phyloP scores from a whole-genome alignment of 2,113 vertebrate species.

The Dipodomys stephensi region DNA sequence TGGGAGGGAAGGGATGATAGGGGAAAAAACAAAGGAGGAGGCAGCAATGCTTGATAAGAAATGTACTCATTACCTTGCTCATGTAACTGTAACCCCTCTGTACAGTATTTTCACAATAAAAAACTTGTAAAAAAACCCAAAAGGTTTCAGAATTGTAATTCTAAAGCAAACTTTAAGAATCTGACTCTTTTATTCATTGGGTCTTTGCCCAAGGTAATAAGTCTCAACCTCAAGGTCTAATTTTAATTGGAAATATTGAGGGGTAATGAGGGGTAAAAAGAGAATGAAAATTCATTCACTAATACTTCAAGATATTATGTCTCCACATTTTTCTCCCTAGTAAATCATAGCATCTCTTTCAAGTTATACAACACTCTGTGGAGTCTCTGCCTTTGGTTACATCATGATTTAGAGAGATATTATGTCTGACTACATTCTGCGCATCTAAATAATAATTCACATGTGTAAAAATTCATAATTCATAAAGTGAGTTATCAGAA shows the following conservation, averaged over 20 bases:
- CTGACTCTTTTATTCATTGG: slow-evolving; percentile 56
- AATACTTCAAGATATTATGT: slow-evolving; percentile 47
- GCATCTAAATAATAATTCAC: not conserved
- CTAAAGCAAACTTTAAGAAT: slow-evolving; percentile 56
- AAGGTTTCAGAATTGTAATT: not conserved
- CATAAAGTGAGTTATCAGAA: slow-evolving; percentile 8
- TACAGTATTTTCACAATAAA: no score
- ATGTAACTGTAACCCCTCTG: no score
- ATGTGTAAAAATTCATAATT: slow-evolving; percentile 31
- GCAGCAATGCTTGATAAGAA: no score
- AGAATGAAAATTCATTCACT: slow-evolving; percentile 58
- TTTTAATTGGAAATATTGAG: slow-evolving; percentile 69
- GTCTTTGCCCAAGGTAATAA: slow-evolving; percentile 53
- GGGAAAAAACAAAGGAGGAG: no score
- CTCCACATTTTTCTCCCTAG: slow-evolving; percentile 51
- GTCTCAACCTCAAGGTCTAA: slow-evolving; percentile 67
- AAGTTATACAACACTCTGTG: slow-evolving; percentile 9
- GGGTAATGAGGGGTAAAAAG: slow-evolving; percentile 68
- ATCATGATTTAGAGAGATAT: not conserved
- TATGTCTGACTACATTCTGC: slow-evolving; percentile 3
- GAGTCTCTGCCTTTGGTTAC: slow-evolving; percentile 28
- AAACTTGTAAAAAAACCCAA: no score
- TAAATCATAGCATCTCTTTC: slow-evolving; percentile 43
- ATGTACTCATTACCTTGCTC: no score
- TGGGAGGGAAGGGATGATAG: no score